Base-by-base conservation (phyloP, 23 tunicate genomes). In the Aplidium turbinatum region DNA sequence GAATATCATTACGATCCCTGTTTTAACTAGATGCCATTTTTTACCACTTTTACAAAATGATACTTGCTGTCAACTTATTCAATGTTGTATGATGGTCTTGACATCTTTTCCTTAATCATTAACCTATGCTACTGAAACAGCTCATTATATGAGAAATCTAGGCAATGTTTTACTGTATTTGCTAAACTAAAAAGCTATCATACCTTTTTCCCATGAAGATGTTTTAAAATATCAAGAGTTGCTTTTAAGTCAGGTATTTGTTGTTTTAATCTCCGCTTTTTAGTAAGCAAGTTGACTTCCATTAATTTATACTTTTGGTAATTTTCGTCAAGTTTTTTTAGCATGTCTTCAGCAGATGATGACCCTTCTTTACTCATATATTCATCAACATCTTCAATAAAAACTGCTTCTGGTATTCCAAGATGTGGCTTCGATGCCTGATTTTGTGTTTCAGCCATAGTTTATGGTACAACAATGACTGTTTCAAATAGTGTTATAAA, bases 201-300 rank as follows among this genome's bases (percentile, higher is more conserved):
- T 40, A 81, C 81, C 55, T 84, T 84, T 60, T 63, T 91, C 6
- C 61, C 25, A 47, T 81, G 45, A 40, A 94, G 46, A 65, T 87
- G 82, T 38, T 87, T 77, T 24, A 94, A 83, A 55, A 87, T 82
- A 36, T 94, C 99, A 20, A 87, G 57, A 1, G 99, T 86, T 40
- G 85, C 60, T 48, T 78, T 78, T 21, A 94, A 45, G 39, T 94
- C 99, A n/a, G 99, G 99, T 24, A 94, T 82, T 57, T 94, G 99
- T 4, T 64, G 74, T 57, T 82, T 72, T 9, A 94, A 61, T 48
- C 95, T 47, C 16, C 76, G 61, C 57, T 94, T 94, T 70, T 94
- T 87, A 2, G 79, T 63, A 2, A 70, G 23, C 50, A 94, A 47
- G 33, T 69, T 78, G 16, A 71, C 56, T 71, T 94, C 99, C 82